Conservation (phyloP, 1,140 invertebrate genomes). For the Liolophura sinensis region DNA sequence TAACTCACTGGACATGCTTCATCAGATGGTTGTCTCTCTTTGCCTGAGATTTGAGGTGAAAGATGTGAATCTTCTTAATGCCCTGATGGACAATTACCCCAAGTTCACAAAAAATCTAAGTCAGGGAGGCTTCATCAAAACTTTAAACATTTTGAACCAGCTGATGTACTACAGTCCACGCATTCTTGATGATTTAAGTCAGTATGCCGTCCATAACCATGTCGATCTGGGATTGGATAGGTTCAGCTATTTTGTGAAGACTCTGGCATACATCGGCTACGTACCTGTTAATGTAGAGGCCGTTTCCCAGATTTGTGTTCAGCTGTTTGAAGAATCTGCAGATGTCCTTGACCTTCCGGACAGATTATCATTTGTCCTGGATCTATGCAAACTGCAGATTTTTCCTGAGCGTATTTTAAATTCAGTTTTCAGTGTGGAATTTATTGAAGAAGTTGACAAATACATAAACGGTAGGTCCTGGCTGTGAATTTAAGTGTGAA, state of each 20-base stretch:
- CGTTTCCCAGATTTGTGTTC: not conserved
- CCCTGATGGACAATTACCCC: slow-evolving; percentile 2
- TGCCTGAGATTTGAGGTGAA: not conserved
- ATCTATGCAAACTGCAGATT: slow-evolving; percentile 23
- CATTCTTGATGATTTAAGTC: not conserved
- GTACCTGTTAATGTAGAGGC: slow-evolving; percentile 1
- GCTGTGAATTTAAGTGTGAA: not conserved
- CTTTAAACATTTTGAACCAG: not conserved
- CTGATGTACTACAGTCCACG: not conserved
- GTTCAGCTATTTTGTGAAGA: not conserved
- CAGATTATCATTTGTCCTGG: not conserved
- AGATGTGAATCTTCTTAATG: not conserved
- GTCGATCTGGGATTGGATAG: not conserved
- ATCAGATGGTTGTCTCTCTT: slow-evolving; percentile 4
- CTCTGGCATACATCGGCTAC: not conserved
- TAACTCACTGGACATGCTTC: slow-evolving; percentile 1
- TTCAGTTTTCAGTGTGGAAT: slow-evolving; percentile 22
- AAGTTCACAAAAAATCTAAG: not conserved
- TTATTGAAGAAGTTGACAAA: slow-evolving; percentile 20
- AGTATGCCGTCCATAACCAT: not conserved
- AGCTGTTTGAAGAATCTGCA: not conserved
- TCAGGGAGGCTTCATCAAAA: not conserved
- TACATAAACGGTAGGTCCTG: slow-evolving; percentile 18
- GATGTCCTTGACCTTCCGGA: not conserved
- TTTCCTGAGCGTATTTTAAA: slow-evolving; percentile 14